Evolutionary conservation across 2,797 vertebrate genomes (phyloP).

Genomic region (Falco biarmicus): DNA sequence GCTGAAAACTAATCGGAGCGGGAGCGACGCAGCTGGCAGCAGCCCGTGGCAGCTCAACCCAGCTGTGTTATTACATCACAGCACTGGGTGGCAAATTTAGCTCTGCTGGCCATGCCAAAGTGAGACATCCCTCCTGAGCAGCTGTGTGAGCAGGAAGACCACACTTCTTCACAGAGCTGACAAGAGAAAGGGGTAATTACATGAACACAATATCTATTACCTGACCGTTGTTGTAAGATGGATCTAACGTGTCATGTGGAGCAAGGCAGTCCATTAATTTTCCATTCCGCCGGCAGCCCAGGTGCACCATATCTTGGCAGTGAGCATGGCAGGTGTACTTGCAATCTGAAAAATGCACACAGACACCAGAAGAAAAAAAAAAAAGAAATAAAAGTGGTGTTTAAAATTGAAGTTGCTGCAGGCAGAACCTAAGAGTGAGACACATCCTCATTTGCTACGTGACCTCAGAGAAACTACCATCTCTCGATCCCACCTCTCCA

Average conservation of each 20-base stretch:
- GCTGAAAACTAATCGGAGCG: not conserved
- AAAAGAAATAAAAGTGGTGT: not conserved
- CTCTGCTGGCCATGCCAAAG: not conserved
- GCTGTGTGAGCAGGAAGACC: not conserved
- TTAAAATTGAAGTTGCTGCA: not conserved
- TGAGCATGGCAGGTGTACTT: conserved; percentile 77
- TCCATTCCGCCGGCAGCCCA: conserved; percentile 74
- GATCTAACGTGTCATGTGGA: conserved; percentile 37
- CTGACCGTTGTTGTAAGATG: not conserved
- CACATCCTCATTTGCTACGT: not conserved
- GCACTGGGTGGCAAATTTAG: not conserved
- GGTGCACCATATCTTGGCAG: conserved; percentile 77
- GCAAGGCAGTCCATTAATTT: conserved; percentile 56
- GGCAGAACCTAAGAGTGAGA: not conserved
- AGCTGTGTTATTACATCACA: not conserved
- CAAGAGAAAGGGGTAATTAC: not conserved
- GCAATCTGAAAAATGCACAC: conserved; percentile 68
- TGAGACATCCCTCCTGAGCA: not conserved
- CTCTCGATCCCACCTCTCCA: not conserved
- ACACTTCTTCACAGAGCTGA: not conserved
- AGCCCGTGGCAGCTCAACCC: not conserved
- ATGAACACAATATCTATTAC: not conserved
- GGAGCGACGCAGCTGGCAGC: not conserved
- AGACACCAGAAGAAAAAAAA: not conserved
- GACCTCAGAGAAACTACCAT: not conserved